Base-by-base conservation (phyloP, 2,888 invertebrate species). In the Hedychridium roseum region DNA sequence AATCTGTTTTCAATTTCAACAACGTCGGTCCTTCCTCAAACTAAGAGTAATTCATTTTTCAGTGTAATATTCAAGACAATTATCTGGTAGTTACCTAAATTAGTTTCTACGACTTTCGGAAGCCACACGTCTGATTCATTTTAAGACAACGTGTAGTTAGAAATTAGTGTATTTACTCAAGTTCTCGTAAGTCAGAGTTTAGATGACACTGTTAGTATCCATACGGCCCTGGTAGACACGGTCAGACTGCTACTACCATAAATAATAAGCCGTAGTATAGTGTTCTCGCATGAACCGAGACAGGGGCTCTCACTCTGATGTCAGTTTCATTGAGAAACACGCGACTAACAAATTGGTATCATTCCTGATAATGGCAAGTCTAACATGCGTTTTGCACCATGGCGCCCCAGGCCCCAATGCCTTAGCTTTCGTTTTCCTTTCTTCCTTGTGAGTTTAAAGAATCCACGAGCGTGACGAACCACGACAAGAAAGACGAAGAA, bases 171-270 rank as follows among this genome's bases (percentile, higher is more conserved):
- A 15, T 32, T 32, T 15, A 32, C 15, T 32, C 16, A 32, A 32
- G 14, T 32, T 15, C 32, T 23, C 23, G 4, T 17, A 9, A 17
- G 9, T 16, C 32, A 6, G 9, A 17, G 17, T 17, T 16, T 17
- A 32, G 16, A 15, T 17, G 14, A 9, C 32, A 16, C 17, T 16
- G 17, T 17, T 17, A 16, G 32, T 17, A 16, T 11, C 35, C 20
- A 11, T 35, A 35, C 35, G 35, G 17, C 21, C 18, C 35, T 35
- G 31, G n/a, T 21, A 23, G 59, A 51, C 59, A 68, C 60, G 64
- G 63, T 64, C 60, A 58, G 14, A 54, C 54, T 65, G 61, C 59
- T 52, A 54, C 59, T 63, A 56, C 66, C 67, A 68, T 63, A 68
- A 68, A 68, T 68, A 66, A 68, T 66, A 64, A 64, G 60, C 54